A percentile compares a stretch with the other conserved stretches of the same genome.
These are phyloP conservation scores for Neomorphus geoffroyi DNA, from an alignment of 2,797 vertebrate species.

Conservation along the genomic window DNA sequence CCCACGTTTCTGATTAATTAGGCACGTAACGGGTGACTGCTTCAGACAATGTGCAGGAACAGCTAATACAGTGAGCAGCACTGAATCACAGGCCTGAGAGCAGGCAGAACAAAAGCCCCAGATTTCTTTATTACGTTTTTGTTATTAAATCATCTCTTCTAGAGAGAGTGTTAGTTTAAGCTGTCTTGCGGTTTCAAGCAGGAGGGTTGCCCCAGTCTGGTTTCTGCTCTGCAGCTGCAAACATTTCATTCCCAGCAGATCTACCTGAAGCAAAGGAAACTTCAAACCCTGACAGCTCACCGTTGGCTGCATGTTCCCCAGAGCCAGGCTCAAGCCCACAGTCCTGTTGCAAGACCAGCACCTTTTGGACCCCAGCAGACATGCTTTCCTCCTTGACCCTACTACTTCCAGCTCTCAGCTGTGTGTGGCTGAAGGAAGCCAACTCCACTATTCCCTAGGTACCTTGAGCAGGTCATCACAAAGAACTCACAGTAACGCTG, in stretches of 20 bases:
- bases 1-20: conserved; percentile 1
- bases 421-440: not conserved
- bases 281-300: not conserved
- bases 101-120: not conserved
- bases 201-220: not conserved
- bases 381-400: not conserved
- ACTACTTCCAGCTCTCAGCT: not conserved
- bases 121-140: not conserved
- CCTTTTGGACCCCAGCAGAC: not conserved
- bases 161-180: not conserved
- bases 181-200: not conserved
- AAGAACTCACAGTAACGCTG: not conserved
- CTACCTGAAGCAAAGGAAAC: not conserved
- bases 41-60: conserved; percentile 21
- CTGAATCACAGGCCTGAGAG: not conserved
- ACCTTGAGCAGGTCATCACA: not conserved
- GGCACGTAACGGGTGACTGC: not conserved
- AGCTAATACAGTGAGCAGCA: not conserved
- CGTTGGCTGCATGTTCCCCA: accelerated
- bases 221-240: not conserved
- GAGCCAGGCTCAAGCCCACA: not conserved
- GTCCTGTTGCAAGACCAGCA: not conserved
- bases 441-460: not conserved
- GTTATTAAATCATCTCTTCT: conserved; percentile 2
- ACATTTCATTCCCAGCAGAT: not conserved